Percentiles rank a stretch among this genome's conserved stretches.
These are phyloP conservation scores for Drosophila buzzatii DNA, from an alignment of 2,888 invertebrate genomes.

Conservation along the genomic window DNA sequence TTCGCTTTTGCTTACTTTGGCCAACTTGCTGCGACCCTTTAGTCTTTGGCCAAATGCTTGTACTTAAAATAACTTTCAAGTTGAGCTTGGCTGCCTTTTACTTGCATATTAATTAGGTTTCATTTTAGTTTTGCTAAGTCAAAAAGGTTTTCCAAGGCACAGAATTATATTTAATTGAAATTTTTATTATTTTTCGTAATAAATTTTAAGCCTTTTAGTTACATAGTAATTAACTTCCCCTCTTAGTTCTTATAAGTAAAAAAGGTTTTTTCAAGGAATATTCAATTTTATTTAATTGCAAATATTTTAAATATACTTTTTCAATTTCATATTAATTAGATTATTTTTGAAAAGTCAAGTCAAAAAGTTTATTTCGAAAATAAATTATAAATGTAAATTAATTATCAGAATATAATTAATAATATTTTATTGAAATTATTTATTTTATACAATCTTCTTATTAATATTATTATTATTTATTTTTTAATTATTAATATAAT, in stretches of 20 bases:
- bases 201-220: constrained; percentile 1
- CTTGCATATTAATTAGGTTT: constrained; percentile 9
- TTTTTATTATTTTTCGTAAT: background rate
- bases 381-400: background rate
- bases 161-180: background rate
- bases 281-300: background rate
- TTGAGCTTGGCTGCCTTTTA: background rate
- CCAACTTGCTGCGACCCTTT: constrained; percentile 23
- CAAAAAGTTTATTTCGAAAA: background rate
- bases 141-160: background rate
- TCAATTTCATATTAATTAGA: background rate
- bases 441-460: background rate
- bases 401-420: background rate
- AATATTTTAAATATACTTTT: background rate
- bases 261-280: background rate
- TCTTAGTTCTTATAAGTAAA: background rate
- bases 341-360: background rate
- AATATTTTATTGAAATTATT: background rate
- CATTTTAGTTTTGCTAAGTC: constrained; percentile 1
- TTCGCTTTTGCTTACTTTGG: background rate
- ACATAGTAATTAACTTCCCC: background rate
- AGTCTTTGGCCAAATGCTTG: constrained; percentile 25
- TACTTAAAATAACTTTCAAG: constrained; percentile 31
- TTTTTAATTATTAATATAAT: no score
- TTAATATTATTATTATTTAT: no score